phyloP scores from a whole-genome alignment of 2,113 vertebrate genomes.

The Scophthalmus maximus region DNA sequence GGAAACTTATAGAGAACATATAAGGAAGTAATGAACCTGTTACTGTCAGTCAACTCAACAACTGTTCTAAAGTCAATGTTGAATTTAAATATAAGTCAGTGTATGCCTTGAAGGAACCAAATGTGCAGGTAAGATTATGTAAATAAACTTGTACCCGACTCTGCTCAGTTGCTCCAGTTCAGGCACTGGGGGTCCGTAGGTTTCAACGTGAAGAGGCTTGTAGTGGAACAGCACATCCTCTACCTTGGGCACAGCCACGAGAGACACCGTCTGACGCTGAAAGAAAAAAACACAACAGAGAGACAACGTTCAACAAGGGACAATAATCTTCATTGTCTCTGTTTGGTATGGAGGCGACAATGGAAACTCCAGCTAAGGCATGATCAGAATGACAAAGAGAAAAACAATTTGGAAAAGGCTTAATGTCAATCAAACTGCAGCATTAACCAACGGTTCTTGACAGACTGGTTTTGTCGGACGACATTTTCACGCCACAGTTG shows the following conservation, averaged over 20 bases:
- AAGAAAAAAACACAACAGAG: conserved; percentile 27
- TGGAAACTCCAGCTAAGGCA: conserved; percentile 18
- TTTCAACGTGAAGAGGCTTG: conserved; percentile 87
- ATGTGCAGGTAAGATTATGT: conserved; percentile 12
- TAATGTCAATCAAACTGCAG: conserved; percentile 52
- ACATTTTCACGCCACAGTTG: conserved; percentile 35
- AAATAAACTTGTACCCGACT: conserved; percentile 85
- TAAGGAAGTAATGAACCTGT: neutral
- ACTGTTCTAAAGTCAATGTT: neutral
- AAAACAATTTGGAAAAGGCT: conserved; percentile 18
- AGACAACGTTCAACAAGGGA: conserved; percentile 15
- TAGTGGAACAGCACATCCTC: conserved; percentile 91
- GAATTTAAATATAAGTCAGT: neutral
- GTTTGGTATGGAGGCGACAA: neutral
- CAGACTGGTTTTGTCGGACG: conserved; percentile 60
- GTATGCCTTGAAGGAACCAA: neutral
- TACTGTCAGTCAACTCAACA: neutral
- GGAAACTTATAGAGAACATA: conserved; percentile 2
- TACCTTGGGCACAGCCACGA: conserved; percentile 86
- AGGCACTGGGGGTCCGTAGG: conserved; percentile 89
- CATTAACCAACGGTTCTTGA: conserved; percentile 46
- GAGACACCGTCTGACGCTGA: conserved; percentile 91
- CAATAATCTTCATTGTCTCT: conserved; percentile 50
- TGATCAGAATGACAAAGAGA: conserved; percentile 26
- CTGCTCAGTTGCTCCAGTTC: conserved; percentile 88